Evolutionary conservation across 2,888 invertebrate species (phyloP).

Genomic region (Parapristionchus giblindavisi): DNA sequence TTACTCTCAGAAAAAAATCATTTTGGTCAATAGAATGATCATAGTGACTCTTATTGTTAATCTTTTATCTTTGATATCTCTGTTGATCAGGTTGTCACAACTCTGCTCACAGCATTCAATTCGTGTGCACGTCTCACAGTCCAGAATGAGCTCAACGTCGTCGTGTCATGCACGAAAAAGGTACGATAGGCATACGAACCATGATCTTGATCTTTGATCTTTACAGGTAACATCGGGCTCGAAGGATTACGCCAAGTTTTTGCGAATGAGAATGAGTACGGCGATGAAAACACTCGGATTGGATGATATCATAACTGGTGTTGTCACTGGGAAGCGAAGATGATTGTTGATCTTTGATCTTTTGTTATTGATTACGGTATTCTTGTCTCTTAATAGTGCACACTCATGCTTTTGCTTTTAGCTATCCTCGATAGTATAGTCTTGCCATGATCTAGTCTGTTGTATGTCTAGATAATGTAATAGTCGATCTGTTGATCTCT

Average conservation of each 20-base stretch:
- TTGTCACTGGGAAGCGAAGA: conserved; percentile 19
- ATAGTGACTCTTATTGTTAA: no score
- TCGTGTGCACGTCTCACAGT: conserved; percentile 23
- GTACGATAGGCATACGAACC: conserved; percentile 22
- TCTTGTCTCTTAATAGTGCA: no score
- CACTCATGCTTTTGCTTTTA: no score
- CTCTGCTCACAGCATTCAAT: conserved; percentile 13
- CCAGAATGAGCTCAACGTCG: conserved; percentile 22
- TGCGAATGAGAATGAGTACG: background rate
- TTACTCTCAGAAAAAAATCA: no score
- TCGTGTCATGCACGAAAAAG: conserved; percentile 36
- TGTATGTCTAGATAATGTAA: no score
- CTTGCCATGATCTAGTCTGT: no score
- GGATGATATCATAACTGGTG: conserved; percentile 16
- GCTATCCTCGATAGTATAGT: no score
- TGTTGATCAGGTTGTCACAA: conserved; percentile 6
- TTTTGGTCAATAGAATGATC: no score
- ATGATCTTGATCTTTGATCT: background rate
- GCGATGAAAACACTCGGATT: conserved; percentile 20
- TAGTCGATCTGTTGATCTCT: no score
- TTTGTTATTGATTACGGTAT: no score
- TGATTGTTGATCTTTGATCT: conserved; percentile 1
- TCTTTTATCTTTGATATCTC: no score
- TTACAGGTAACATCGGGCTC: conserved; percentile 21
- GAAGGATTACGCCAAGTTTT: conserved; percentile 10